Percentiles rank a stretch among this genome's conserved stretches.
phyloP scores from a whole-genome alignment of 2,888 invertebrate genomes.

The Acrobasis suavella region DNA sequence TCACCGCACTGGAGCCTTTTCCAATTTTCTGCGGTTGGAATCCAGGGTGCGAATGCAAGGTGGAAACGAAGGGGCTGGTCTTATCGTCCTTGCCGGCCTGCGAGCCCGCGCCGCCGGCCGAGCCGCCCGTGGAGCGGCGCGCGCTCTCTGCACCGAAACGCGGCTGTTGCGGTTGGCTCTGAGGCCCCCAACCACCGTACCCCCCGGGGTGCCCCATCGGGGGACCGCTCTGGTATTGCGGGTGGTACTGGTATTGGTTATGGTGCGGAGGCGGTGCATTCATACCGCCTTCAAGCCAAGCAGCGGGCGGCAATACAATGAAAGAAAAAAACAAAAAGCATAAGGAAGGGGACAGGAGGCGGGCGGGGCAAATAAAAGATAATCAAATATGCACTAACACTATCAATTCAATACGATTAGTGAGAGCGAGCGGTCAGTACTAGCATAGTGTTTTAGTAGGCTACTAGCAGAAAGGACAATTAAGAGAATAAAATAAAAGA shows the following conservation, averaged over 20 bases:
- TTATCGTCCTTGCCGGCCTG: constrained; percentile 81
- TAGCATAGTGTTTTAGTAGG: constrained; percentile 65
- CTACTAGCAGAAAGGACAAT: constrained; percentile 49
- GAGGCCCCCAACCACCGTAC: constrained; percentile 53
- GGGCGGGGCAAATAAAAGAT: constrained; percentile 62
- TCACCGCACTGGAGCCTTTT: constrained; percentile 84
- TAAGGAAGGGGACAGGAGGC: constrained; percentile 71
- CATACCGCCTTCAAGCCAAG: constrained; percentile 83
- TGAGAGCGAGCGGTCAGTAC: constrained; percentile 60
- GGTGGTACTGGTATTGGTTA: constrained; percentile 81
- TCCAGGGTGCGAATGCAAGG: constrained; percentile 94
- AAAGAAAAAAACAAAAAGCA: constrained; percentile 81
- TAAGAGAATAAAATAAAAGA: constrained; percentile 36
- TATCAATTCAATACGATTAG: constrained; percentile 43
- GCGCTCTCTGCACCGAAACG: constrained; percentile 81
- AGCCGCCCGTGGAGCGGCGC: constrained; percentile 57
- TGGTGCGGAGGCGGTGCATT: constrained; percentile 81
- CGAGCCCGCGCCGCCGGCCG: constrained; percentile 37
- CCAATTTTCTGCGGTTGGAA: constrained; percentile 97
- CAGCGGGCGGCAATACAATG: constrained; percentile 81
- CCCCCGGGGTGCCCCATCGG: constrained; percentile 57
- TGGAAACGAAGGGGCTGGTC: constrained; percentile 93
- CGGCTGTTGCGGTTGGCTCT: constrained; percentile 57
- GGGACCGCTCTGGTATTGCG: constrained; percentile 73
- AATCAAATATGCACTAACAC: constrained; percentile 59